phyloP scores from a whole-genome alignment of 2,113 vertebrate genomes.

The Pipra filicauda region DNA sequence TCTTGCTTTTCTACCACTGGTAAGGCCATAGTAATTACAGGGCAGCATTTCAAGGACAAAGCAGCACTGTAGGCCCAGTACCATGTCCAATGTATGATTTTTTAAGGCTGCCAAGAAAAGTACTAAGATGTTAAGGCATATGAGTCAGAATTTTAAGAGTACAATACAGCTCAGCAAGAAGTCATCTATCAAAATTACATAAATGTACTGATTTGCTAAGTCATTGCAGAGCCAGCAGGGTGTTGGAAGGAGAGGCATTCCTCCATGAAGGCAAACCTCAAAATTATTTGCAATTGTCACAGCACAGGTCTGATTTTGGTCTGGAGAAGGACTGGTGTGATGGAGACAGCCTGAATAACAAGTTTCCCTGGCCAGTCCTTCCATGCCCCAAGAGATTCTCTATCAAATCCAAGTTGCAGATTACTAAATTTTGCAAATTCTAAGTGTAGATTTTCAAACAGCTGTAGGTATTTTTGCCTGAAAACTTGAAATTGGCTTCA shows the following conservation, averaged over 20 bases:
- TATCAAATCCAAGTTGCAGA: not conserved
- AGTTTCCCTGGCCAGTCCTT: conserved; percentile 31
- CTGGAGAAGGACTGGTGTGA: not conserved
- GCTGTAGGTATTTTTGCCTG: not conserved
- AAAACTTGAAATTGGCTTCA: not conserved
- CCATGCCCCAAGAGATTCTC: not conserved
- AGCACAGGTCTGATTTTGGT: not conserved
- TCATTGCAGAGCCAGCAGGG: conserved; percentile 9
- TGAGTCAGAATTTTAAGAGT: conserved; percentile 43
- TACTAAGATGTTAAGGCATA: conserved; percentile 37
- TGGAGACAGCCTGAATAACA: not conserved
- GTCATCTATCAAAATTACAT: conserved; percentile 29
- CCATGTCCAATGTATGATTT: not conserved
- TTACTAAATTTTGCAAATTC: not conserved
- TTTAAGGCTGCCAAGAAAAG: conserved; percentile 37
- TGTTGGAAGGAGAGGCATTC: not conserved
- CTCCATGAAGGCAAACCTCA: not conserved
- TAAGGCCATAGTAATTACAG: not conserved
- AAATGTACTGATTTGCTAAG: conserved; percentile 28
- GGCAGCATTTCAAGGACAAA: not conserved
- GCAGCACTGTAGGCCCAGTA: not conserved
- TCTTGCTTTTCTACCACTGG: not conserved
- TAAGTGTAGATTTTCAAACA: not conserved
- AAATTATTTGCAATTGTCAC: not conserved
- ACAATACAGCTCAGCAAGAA: conserved; percentile 46